Conservation (phyloP, 2,797 vertebrate species). For the Rhinichthys osculus region DNA sequence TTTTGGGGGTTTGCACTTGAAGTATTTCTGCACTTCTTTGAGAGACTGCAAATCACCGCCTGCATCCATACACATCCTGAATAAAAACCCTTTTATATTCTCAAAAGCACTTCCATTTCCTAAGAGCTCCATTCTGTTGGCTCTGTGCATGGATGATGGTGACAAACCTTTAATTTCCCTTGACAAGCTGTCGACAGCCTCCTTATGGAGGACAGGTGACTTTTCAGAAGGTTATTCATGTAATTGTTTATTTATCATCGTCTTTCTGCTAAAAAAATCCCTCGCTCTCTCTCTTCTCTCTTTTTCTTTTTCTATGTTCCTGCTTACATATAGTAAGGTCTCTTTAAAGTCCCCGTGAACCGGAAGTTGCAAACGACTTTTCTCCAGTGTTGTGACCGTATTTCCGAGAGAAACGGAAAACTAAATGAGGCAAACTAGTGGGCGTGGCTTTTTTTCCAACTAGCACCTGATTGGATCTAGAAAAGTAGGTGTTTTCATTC, state of each 20-base stretch:
- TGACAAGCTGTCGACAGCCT: slow-evolving; percentile 89
- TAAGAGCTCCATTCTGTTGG: slow-evolving; percentile 89
- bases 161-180: slow-evolving; percentile 97
- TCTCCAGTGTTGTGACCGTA: no score
- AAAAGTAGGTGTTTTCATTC: no score
- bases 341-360: not conserved
- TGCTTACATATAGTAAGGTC: slow-evolving; percentile 10
- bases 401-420: no score
- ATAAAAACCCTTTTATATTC: slow-evolving; percentile 87
- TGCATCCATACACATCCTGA: slow-evolving; percentile 87
- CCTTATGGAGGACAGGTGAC: slow-evolving; percentile 85
- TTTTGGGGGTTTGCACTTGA: slow-evolving; percentile 24
- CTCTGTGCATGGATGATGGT: slow-evolving; percentile 86
- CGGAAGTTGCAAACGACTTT: no score
- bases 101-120: slow-evolving; percentile 89
- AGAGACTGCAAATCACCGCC: slow-evolving; percentile 82
- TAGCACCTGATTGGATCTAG: no score
- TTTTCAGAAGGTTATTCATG: slow-evolving; percentile 85
- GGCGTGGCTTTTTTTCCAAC: no score
- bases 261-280: slow-evolving; percentile 36
- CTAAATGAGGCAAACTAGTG: no score
- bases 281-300: slow-evolving; percentile 55
- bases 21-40: slow-evolving; percentile 74
- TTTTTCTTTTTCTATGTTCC: slow-evolving; percentile 31
- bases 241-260: slow-evolving; percentile 71